These are phyloP conservation scores for Ailuropoda melanoleuca DNA, from an alignment of 2,113 vertebrate genomes.

Conservation along the genomic window DNA sequence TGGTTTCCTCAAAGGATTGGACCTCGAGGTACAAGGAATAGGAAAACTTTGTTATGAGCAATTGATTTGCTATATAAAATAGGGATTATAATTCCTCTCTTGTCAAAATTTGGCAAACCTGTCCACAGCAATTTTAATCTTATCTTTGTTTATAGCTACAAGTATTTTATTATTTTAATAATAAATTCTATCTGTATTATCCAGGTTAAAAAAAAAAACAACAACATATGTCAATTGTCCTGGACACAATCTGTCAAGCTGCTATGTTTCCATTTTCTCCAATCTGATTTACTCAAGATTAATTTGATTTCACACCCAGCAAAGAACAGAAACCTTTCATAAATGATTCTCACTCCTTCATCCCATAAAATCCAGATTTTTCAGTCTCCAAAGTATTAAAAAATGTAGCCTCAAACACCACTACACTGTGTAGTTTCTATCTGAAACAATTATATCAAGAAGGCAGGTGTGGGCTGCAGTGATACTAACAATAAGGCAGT, in stretches of 20 bases:
- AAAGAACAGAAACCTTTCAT: slow-evolving; percentile 26
- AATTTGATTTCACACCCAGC: slow-evolving; percentile 56
- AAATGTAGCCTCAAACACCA: background rate
- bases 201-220: slow-evolving; percentile 25
- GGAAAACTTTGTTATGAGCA: background rate
- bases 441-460: background rate
- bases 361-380: slow-evolving; percentile 17
- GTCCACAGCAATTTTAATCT: slow-evolving; percentile 31
- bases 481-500: background rate
- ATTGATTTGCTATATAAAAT: slow-evolving; percentile 41
- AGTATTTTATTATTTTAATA: slow-evolving; percentile 59
- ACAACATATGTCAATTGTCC: slow-evolving; percentile 34
- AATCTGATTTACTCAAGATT: slow-evolving; percentile 57
- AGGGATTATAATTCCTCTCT: slow-evolving; percentile 35
- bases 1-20: background rate
- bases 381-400: background rate
- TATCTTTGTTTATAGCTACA: slow-evolving; percentile 45
- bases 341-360: slow-evolving; percentile 29
- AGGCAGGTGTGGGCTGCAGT: background rate
- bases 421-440: background rate
- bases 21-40: background rate
- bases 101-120: slow-evolving; percentile 21
- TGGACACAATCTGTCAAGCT: slow-evolving; percentile 47
- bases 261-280: slow-evolving; percentile 40
- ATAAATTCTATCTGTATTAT: slow-evolving; percentile 54